Evolutionary conservation across 92 coral and sea anemone genomes (phyloP).

Genomic region (Bergia sp.): DNA sequence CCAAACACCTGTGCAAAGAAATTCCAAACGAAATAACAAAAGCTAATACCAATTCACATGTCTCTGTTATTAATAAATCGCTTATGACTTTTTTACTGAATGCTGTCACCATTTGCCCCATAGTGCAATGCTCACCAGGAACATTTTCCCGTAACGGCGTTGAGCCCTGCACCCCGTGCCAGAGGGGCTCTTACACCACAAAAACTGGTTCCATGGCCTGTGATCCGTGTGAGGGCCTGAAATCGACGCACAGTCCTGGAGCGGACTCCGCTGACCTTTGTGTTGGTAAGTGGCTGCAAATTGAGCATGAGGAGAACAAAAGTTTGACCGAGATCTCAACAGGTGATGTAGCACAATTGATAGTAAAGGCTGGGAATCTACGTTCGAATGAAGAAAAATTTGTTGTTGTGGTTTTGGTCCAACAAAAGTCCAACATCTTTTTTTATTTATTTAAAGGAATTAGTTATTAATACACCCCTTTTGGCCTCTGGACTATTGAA

Average conservation of each 20-base stretch:
- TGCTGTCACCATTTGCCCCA: background rate
- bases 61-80: no score
- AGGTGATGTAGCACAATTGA: background rate
- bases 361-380: no score
- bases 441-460: no score
- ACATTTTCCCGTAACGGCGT: conserved; percentile 62
- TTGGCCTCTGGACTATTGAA: no score
- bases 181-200: conserved; percentile 49
- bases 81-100: no score
- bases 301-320: background rate
- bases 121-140: conserved; percentile 61
- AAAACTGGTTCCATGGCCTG: conserved; percentile 53
- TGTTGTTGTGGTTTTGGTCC: no score
- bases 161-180: conserved; percentile 59
- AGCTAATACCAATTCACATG: no score
- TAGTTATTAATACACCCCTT: no score
- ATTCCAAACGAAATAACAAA: no score
- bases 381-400: no score
- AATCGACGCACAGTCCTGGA: conserved; percentile 56
- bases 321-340: background rate
- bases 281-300: conserved; percentile 42
- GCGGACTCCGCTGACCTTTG: conserved; percentile 43
- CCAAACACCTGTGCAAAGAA: no score
- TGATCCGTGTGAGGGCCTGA: conserved; percentile 49
- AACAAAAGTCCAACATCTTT: no score